Evolutionary conservation across 1,140 invertebrate genomes (phyloP).

Genomic region (Zelostemma sp.): DNA sequence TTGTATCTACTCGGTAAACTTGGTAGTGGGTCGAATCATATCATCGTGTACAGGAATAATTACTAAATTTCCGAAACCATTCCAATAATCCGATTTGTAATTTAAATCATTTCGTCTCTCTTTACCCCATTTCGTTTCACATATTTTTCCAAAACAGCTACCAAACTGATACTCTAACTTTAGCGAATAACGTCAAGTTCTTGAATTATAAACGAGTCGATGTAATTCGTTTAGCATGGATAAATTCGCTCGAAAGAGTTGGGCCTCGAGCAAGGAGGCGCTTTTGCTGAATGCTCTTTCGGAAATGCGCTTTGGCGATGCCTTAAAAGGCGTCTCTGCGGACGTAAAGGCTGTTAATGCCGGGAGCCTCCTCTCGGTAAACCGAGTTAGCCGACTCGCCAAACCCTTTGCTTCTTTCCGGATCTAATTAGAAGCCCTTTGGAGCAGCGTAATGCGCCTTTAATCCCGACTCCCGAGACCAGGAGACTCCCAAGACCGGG

Average conservation of each 20-base stretch:
- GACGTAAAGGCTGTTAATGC: conserved; percentile 66
- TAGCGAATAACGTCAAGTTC: too few relatives aligned
- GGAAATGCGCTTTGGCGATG: conserved; percentile 54
- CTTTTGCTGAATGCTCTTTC: conserved; percentile 50
- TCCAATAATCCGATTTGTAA: too few relatives aligned
- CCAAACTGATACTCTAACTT: too few relatives aligned
- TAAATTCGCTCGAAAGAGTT: conserved; percentile 49
- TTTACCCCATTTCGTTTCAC: too few relatives aligned
- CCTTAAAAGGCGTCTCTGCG: conserved; percentile 63
- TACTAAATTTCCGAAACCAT: too few relatives aligned
- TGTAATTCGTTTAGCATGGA: conserved; percentile 46
- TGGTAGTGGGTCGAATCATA: conserved; percentile 39
- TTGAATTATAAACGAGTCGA: too few relatives aligned
- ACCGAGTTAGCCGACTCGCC: conserved; percentile 66
- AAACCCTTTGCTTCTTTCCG: conserved; percentile 69
- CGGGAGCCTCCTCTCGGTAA: conserved; percentile 61
- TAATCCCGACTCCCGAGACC: conserved; percentile 60
- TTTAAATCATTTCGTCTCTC: too few relatives aligned
- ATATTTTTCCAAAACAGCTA: too few relatives aligned
- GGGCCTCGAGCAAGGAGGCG: conserved; percentile 44
- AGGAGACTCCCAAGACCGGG: conserved; percentile 33
- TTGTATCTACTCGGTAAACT: conserved; percentile 42
- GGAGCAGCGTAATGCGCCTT: conserved; percentile 65
- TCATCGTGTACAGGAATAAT: conserved; percentile 44
- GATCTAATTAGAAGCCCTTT: conserved; percentile 67